Base-by-base conservation (phyloP, 2,797 vertebrate genomes). In the Arvicola amphibius region DNA sequence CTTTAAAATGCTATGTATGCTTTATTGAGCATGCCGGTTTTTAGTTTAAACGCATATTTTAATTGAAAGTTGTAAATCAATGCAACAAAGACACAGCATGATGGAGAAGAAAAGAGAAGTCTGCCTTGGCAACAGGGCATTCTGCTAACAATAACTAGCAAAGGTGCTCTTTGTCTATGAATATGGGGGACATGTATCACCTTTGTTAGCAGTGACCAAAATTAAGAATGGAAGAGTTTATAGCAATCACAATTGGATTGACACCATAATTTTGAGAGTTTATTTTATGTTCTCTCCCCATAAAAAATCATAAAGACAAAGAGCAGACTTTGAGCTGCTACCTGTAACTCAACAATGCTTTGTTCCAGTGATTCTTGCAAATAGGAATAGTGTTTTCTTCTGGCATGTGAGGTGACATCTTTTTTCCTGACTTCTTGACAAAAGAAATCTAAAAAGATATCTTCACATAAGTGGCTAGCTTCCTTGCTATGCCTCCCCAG, bases 291-390 rank as follows among this genome's bases (percentile, higher is more conserved):
- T 14, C 7, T 56, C 88, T 76, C 19, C 0, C 21, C 13, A 19
- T 77, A 95, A 94, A 69, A n/a, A 19, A 71, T 25, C 71, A 8
- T 92, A 94, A 94, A 11, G 19, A 83, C 14, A 90, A 76, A 53
- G 29, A 84, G 48, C n/a, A 63, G 59, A 4, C 12, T 90, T 91
- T 61, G 12, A 91, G 40, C 6, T 90, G 84, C 89, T 46, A 59
- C 59, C 19, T 67, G 1, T 65, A 1, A 51, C 59, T 81, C 48
- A 86, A 25, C 87, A 90, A 93, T 67, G 65, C 16, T 93, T 85
- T 88, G 73, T 91, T 80, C 88, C 2, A 27, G 10, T 77, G 67
- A 86, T 32, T 95, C 21, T 78, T 97, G 96, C 37, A 92, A 43
- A 21, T 78, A 89, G 67, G 2, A 56, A 32, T 59, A 73, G 84